A percentile compares a stretch with the other conserved stretches of the same genome.
These are phyloP conservation scores for Collichthys lucidus DNA, from an alignment of 2,113 vertebrate species.

Conservation along the genomic window DNA sequence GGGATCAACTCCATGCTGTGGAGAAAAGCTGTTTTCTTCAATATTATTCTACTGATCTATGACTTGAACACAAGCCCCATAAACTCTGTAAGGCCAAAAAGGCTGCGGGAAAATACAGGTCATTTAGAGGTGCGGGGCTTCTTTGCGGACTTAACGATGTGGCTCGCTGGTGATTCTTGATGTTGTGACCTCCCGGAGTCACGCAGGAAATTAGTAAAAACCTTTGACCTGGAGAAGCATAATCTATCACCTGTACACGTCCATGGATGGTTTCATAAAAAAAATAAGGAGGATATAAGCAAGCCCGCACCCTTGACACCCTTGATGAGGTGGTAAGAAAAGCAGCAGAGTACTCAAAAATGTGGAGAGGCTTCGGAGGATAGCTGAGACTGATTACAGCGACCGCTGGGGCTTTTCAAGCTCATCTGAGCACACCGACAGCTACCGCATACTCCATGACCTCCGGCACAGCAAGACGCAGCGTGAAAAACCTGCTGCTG, in stretches of 20 bases:
- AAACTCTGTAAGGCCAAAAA: constrained; percentile 37
- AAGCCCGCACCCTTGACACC: constrained; percentile 45
- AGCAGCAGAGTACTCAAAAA: constrained; percentile 22
- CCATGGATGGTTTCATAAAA: constrained; percentile 25
- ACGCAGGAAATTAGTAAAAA: constrained; percentile 58
- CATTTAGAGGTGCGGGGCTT: constrained; percentile 32
- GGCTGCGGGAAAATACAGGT: constrained; percentile 30
- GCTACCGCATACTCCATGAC: constrained; percentile 1
- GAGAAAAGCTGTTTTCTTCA: constrained; percentile 66
- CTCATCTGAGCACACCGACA: constrained; percentile 31
- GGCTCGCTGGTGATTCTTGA: neutral
- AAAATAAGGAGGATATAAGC: constrained; percentile 28
- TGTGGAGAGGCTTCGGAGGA: constrained; percentile 43
- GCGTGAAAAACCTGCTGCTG: neutral
- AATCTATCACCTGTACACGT: constrained; percentile 12
- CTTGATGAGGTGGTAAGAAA: constrained; percentile 53
- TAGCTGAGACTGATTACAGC: constrained; percentile 50
- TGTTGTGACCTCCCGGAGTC: constrained; percentile 24
- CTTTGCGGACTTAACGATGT: constrained; percentile 11
- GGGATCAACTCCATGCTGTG: constrained; percentile 46
- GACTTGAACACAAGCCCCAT: constrained; percentile 59
- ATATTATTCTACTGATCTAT: constrained; percentile 72
- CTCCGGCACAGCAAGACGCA: constrained; percentile 21
- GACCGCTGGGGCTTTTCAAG: constrained; percentile 15
- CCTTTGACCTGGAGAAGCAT: constrained; percentile 22